Evolutionary conservation across 2,797 vertebrate species (phyloP).

Genomic region (Melanogrammus aeglefinus): DNA sequence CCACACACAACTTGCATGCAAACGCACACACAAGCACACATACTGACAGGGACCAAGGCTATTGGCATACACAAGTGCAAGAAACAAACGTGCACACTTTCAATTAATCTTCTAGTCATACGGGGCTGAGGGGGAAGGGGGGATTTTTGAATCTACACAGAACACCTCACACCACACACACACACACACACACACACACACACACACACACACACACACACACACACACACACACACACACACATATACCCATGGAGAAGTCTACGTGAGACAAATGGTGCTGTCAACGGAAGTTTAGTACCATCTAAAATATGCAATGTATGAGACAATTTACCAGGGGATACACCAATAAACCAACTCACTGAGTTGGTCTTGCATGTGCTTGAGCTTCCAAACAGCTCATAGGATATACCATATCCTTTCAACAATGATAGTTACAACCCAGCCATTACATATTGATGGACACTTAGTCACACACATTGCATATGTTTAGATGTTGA

Average conservation of each 20-base stretch:
- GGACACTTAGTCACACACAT: background rate
- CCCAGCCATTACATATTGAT: background rate
- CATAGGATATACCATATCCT: background rate
- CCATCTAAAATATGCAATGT: background rate
- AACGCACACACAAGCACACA: background rate
- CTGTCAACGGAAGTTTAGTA: background rate
- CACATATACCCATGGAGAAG: slow-evolving; percentile 11
- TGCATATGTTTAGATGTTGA: background rate
- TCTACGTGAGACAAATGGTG: background rate
- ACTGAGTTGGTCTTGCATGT: background rate
- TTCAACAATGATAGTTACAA: background rate
- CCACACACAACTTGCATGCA: slow-evolving; percentile 10
- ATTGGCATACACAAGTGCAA: background rate
- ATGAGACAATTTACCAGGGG: background rate
- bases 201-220: background rate
- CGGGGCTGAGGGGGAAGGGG: background rate
- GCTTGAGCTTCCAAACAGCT: background rate
- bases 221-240: background rate
- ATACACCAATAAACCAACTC: background rate
- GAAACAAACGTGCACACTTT: background rate
- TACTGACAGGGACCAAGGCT: slow-evolving; percentile 6
- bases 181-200: background rate
- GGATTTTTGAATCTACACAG: background rate
- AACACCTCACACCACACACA: background rate
- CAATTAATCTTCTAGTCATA: background rate